phyloP scores from a whole-genome alignment of 2,888 invertebrate genomes.

The Nemotelus pantherinus region DNA sequence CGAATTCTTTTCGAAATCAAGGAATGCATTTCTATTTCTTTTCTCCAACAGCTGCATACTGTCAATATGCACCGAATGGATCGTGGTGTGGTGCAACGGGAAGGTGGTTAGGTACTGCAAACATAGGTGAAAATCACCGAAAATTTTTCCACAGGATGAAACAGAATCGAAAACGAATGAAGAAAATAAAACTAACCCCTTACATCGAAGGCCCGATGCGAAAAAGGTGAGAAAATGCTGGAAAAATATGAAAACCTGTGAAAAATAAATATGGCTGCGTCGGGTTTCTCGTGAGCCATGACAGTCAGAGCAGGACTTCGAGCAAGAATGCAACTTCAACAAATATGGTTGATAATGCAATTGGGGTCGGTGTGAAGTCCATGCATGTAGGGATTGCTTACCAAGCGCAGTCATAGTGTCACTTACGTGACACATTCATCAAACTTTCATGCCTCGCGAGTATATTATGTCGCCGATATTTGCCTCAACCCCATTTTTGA shows the following conservation, averaged over 20 bases:
- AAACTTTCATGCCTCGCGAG: constrained; percentile 24
- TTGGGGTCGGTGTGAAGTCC: constrained; percentile 27
- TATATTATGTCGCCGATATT: constrained; percentile 2
- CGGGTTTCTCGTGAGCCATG: background rate
- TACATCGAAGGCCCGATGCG: too few relatives aligned
- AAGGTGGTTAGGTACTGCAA: too few relatives aligned
- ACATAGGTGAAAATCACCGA: background rate
- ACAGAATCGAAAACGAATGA: background rate
- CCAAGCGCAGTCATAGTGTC: background rate
- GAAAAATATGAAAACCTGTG: background rate
- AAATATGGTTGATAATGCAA: constrained; percentile 18
- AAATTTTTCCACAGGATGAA: background rate
- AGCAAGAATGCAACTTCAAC: background rate
- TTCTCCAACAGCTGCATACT: background rate
- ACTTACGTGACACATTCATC: constrained; percentile 28
- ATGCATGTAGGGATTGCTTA: background rate
- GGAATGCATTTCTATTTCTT: constrained; percentile 33
- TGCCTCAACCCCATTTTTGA: background rate
- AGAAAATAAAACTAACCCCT: background rate
- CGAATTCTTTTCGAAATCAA: constrained; percentile 27
- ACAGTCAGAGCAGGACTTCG: too few relatives aligned
- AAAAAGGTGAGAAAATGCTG: constrained; percentile 15
- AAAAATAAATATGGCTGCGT: constrained; percentile 43
- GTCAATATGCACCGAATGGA: too few relatives aligned
- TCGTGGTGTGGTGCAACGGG: too few relatives aligned